These are phyloP conservation scores for Gallirallus australis DNA, from an alignment of 2,797 vertebrate species.

Conservation along the genomic window DNA sequence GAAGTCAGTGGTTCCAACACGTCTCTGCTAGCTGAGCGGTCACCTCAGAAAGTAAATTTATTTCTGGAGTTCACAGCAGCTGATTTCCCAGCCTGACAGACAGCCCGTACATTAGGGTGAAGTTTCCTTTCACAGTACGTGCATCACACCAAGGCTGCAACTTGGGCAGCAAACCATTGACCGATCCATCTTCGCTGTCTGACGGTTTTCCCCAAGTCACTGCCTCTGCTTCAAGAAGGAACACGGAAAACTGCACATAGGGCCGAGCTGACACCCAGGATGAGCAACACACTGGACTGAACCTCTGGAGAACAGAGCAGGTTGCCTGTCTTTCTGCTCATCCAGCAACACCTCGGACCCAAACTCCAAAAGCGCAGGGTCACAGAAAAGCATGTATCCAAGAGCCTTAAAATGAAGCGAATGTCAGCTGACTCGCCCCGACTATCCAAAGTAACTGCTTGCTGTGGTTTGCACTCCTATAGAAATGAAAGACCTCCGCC, in stretches of 20 bases:
- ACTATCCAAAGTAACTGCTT: not conserved
- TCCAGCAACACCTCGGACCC: not conserved
- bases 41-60: not conserved
- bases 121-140: not conserved
- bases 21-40: not conserved
- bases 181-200: not conserved
- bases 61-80: not conserved
- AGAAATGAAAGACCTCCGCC: not conserved
- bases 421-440: not conserved
- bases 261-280: not conserved
- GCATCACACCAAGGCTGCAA: not conserved
- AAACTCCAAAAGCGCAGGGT: not conserved
- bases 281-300: not conserved
- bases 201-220: not conserved
- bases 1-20: not conserved
- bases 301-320: not conserved
- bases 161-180: not conserved
- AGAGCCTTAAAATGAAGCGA: not conserved
- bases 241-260: not conserved
- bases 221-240: not conserved
- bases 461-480: not conserved
- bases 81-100: not conserved
- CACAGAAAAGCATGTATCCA: not conserved
- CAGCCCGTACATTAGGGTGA: not conserved
- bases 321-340: not conserved